Evolutionary conservation across 2,113 vertebrate species (phyloP).

Genomic region (Charadrius vociferus): DNA sequence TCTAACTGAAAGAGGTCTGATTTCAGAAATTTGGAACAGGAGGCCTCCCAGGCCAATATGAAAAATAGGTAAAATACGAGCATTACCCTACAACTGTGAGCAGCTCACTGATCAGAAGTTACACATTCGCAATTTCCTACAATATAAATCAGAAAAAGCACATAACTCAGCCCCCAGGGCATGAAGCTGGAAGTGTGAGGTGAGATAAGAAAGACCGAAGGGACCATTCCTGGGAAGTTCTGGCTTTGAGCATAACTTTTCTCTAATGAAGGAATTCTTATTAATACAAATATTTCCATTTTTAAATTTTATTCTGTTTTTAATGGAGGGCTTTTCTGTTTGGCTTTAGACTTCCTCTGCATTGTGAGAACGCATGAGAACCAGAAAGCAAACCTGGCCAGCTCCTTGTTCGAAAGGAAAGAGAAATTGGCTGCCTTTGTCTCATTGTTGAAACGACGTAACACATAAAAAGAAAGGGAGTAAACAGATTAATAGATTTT

Average conservation of each 20-base stretch:
- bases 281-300: neutral
- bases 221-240: neutral
- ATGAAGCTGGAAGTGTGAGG: neutral
- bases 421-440: neutral
- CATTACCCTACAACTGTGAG: neutral
- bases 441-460: neutral
- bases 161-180: neutral
- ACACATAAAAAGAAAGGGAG: conserved; percentile 1
- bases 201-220: neutral
- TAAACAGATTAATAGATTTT: conserved; percentile 43
- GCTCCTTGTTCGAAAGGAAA: neutral
- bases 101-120: neutral
- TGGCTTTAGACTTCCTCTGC: conserved; percentile 35
- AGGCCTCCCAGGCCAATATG: neutral
- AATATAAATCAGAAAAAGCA: neutral
- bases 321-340: neutral
- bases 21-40: neutral
- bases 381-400: neutral
- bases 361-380: conserved; percentile 49
- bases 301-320: neutral
- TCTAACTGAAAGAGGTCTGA: neutral
- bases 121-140: neutral
- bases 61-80: neutral
- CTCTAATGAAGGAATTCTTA: neutral
- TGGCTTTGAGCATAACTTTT: neutral